These are phyloP conservation scores for Apeira syringaria DNA, from an alignment of 2,888 invertebrate species.

Conservation along the genomic window DNA sequence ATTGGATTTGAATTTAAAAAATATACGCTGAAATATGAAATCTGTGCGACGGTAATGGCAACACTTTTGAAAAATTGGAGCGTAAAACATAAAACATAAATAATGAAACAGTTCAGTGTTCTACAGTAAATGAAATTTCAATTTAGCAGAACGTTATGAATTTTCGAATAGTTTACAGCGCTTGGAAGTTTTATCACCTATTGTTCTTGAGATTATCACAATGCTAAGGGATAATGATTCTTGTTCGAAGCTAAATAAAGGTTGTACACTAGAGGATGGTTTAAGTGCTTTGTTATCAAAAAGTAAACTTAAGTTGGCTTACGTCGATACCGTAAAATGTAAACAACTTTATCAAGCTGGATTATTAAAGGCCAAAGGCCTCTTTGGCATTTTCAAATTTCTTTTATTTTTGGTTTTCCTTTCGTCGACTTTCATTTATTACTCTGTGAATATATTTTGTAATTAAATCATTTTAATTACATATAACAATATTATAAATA, in stretches of 20 bases:
- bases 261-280: constrained; percentile 1
- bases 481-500: too few relatives aligned
- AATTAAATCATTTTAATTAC: too few relatives aligned
- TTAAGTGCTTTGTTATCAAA: constrained; percentile 26
- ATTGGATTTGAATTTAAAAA: too few relatives aligned
- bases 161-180: constrained; percentile 22
- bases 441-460: too few relatives aligned
- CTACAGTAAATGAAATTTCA: constrained; percentile 23
- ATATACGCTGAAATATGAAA: too few relatives aligned
- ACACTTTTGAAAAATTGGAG: constrained; percentile 15
- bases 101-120: constrained; percentile 6
- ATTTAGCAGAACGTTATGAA: constrained; percentile 31
- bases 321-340: constrained; percentile 19
- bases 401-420: too few relatives aligned
- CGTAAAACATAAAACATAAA: constrained; percentile 9
- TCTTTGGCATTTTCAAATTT: neutral
- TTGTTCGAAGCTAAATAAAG: neutral
- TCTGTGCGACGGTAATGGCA: too few relatives aligned
- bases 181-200: constrained; percentile 36
- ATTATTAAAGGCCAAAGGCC: constrained; percentile 5
- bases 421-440: too few relatives aligned
- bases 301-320: constrained; percentile 36
- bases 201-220: constrained; percentile 34
- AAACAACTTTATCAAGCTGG: constrained; percentile 23
- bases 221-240: constrained; percentile 1